A percentile compares a stretch with the other conserved stretches of the same genome.
Evolutionary conservation across 2,888 invertebrate species (phyloP).

Genomic region (Carpatolechia fugitivella): DNA sequence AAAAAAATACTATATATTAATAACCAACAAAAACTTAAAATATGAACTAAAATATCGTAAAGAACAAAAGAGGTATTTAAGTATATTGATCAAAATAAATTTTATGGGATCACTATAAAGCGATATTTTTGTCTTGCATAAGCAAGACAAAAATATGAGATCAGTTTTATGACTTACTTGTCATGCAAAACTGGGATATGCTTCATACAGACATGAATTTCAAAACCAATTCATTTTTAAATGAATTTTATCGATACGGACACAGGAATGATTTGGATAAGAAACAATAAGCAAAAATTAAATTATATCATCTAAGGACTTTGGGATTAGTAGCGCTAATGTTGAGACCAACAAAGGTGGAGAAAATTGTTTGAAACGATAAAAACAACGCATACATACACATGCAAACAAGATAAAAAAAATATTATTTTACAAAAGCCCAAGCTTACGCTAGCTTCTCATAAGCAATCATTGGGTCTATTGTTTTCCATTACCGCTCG

Average conservation of each 20-base stretch:
- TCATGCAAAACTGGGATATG: background rate
- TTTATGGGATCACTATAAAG: conserved; percentile 16
- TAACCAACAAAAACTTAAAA: too few species aligned
- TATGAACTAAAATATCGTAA: too few species aligned
- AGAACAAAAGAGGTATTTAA: background rate
- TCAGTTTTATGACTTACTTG: conserved; percentile 1
- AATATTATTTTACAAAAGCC: too few species aligned
- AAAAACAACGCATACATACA: too few species aligned
- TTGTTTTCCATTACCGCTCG: conserved; percentile 30
- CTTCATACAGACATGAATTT: conserved; percentile 6
- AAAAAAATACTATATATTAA: background rate
- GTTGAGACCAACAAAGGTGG: too few species aligned
- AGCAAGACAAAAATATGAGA: background rate
- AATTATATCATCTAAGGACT: background rate
- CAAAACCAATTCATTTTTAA: conserved; percentile 13
- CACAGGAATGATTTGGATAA: background rate
- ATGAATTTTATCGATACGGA: background rate
- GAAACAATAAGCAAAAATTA: background rate
- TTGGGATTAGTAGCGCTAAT: too few species aligned
- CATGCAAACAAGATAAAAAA: too few species aligned
- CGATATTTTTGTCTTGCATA: too few species aligned
- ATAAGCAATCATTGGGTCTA: conserved; percentile 13
- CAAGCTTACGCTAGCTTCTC: background rate
- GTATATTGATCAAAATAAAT: background rate
- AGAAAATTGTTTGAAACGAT: too few species aligned